These are phyloP conservation scores for Pseudomyrmex pallidus DNA, from an alignment of 1,140 invertebrate species.

Conservation along the genomic window DNA sequence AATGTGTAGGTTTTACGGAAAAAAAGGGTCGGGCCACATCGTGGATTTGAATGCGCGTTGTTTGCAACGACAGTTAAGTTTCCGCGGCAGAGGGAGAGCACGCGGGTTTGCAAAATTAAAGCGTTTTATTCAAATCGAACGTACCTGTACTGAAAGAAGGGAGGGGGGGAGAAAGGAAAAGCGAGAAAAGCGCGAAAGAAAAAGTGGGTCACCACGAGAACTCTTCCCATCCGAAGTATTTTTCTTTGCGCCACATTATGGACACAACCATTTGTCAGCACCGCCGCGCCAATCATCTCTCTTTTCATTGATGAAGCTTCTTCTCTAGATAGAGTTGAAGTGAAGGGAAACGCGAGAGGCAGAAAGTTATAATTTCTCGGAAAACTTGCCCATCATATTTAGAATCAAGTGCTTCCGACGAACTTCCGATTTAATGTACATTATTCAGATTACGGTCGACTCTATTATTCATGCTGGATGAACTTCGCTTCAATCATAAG, in stretches of 20 bases:
- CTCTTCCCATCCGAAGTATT: conserved; percentile 53
- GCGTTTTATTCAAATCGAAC: conserved; percentile 60
- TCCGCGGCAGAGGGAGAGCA: not conserved
- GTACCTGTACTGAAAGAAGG: not conserved
- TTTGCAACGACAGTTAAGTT: conserved; percentile 55
- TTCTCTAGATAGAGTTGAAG: conserved; percentile 9
- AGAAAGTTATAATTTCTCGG: conserved; percentile 65
- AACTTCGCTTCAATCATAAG: not conserved
- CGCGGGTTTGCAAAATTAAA: conserved; percentile 68
- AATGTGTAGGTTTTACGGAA: conserved; percentile 17
- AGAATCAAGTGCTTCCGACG: conserved; percentile 28
- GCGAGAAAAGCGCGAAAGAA: conserved; percentile 10
- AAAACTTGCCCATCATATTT: conserved; percentile 60
- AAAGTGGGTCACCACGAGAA: conserved; percentile 40
- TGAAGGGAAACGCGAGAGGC: not conserved
- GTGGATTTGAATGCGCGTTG: conserved; percentile 41
- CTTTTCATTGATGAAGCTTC: conserved; percentile 53
- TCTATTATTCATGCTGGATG: conserved; percentile 5
- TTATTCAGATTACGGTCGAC: conserved; percentile 1
- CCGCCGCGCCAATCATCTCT: conserved; percentile 51
- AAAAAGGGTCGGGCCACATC: not conserved
- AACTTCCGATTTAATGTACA: conserved; percentile 20
- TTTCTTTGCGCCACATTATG: conserved; percentile 62
- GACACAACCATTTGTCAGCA: conserved; percentile 68
- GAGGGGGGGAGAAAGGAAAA: too few species aligned